Percentiles rank a stretch among this genome's conserved stretches.
Conservation (phyloP, 1,140 invertebrate genomes). For the Limonius californicus region DNA sequence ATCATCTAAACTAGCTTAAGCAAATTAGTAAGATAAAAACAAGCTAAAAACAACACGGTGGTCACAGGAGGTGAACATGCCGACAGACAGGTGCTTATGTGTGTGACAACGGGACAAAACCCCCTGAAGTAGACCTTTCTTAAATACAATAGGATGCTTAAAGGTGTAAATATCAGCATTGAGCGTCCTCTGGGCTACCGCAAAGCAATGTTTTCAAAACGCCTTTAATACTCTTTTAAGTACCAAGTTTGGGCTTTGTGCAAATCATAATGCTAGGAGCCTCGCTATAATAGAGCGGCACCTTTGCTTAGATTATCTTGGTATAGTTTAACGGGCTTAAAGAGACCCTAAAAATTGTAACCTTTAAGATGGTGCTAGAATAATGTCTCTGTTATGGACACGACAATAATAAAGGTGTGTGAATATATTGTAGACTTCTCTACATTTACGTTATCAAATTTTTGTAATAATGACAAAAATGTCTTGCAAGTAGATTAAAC, state of each 20-base stretch:
- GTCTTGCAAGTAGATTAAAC: no score
- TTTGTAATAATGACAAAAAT: no score
- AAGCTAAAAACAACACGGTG: conserved; percentile 5
- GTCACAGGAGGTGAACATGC: background rate
- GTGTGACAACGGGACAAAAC: conserved; percentile 9
- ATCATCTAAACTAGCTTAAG: no score
- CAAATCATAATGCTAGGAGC: background rate
- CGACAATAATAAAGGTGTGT: background rate
- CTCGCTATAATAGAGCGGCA: conserved; percentile 8
- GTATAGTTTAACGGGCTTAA: conserved; percentile 11
- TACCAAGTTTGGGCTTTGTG: conserved; percentile 4
- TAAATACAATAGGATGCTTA: conserved; percentile 13
- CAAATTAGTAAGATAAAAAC: no score
- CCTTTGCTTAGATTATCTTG: conserved; percentile 12
- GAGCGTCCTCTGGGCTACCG: conserved; percentile 9
- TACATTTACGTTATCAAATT: background rate
- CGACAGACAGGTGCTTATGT: conserved; percentile 11
- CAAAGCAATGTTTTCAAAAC: conserved; percentile 15
- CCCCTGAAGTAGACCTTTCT: conserved; percentile 9
- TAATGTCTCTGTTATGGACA: background rate
- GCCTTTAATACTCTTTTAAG: conserved; percentile 13
- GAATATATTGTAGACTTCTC: background rate
- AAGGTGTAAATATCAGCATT: conserved; percentile 14
- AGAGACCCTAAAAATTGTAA: background rate
- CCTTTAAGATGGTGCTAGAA: background rate